Base-by-base conservation (phyloP, 2,797 vertebrate genomes). In the Protosalanx chinensis region DNA sequence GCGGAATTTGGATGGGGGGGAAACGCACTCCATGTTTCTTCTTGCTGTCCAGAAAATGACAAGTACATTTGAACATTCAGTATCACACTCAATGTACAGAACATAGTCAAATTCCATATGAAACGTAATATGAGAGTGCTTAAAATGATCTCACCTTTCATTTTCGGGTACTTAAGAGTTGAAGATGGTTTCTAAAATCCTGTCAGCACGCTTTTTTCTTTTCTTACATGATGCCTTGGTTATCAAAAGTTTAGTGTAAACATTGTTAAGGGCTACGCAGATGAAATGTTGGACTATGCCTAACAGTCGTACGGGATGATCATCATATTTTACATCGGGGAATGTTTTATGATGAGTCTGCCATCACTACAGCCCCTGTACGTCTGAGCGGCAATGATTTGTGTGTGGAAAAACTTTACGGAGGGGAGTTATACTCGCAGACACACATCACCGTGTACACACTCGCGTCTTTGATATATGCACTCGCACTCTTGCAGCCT, bases 41-140 rank as follows among this genome's bases (percentile, higher is more conserved):
- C 61, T 53, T 7, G 32, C 30, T n/a, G 15, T 12, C 18, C 29
- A 72, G 23, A 12, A 66, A n/a, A 18, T 15, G 3, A 51, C 8
- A 56, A 16, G 13, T 53, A 68, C 59, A 71, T 10, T 30, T n/a
- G 12, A 63, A 59, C 32, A 57, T 64, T 72, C 62, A 64, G 27
- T 20, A 41, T 37, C 37, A 35, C n/a, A 56, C 23, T 59, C 29
- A 16, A 61, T 62, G 46, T 41, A 23, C 4, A 16, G 3, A 27
- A 64, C 4, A 16, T 18, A 27, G 41, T 20, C 35, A 64, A 10
- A 41, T 18, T 53, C 4, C 6, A 23, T 10, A 10, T 3, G 18
- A 59, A 59, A 59, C 12, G 18, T 59, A 0, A 29, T n/a, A 29
- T 0, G 32, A 33, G 64, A 30, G 16, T 62, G 35, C 18, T 62